Evolutionary conservation across 2,113 vertebrate species (phyloP).

Genomic region (Podiceps cristatus): DNA sequence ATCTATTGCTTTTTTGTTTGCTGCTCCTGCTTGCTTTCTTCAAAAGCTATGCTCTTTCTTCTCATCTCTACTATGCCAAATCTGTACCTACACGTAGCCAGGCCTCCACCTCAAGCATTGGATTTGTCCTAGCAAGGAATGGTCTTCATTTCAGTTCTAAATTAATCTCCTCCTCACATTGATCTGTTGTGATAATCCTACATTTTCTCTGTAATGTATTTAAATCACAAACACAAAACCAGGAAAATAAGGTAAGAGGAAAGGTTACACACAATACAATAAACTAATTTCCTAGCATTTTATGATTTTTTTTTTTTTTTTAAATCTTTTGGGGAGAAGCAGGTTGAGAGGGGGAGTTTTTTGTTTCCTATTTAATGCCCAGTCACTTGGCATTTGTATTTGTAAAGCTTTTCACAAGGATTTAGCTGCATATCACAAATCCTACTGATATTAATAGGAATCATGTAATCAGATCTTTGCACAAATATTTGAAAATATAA

Average conservation of each 20-base stretch:
- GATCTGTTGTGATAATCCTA: background rate
- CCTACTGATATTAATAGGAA: background rate
- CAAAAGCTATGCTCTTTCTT: background rate
- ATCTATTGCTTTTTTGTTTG: background rate
- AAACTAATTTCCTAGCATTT: background rate
- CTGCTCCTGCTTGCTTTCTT: background rate
- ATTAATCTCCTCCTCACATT: background rate
- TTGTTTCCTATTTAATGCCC: slow-evolving; percentile 17
- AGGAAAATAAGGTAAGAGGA: background rate
- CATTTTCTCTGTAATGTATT: background rate
- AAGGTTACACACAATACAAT: background rate
- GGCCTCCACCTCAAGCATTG: background rate
- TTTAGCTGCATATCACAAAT: background rate
- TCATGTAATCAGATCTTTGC: background rate
- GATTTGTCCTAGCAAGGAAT: background rate
- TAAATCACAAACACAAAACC: background rate
- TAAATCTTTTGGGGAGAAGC: background rate
- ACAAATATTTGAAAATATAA: background rate
- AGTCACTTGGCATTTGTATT: background rate
- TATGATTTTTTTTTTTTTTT: background rate
- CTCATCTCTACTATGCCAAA: background rate
- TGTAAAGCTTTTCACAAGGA: background rate
- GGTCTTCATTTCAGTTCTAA: background rate
- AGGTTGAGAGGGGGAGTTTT: background rate
- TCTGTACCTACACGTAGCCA: background rate